Evolutionary conservation across 2,888 invertebrate species (phyloP).

Genomic region (Agrotis segetum): DNA sequence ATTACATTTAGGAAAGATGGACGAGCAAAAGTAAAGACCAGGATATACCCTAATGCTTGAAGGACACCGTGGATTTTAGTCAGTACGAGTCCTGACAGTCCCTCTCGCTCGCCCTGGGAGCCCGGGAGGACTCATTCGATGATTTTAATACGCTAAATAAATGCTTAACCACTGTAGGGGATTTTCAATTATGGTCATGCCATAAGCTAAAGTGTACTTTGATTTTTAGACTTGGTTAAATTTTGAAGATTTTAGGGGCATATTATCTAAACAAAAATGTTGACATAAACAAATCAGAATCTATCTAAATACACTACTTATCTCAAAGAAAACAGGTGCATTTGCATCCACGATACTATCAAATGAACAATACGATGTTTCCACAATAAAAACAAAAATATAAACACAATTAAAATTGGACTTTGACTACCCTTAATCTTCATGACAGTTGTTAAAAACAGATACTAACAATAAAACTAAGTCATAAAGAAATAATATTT

Average conservation of each 20-base stretch:
- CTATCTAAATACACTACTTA: not conserved
- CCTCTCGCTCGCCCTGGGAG: too few relatives aligned
- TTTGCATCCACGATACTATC: not conserved
- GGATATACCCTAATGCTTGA: too few relatives aligned
- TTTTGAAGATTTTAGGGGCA: too few relatives aligned
- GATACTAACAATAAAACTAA: slow-evolving; percentile 13
- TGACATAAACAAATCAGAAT: too few relatives aligned
- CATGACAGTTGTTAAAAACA: not conserved
- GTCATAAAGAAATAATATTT: slow-evolving; percentile 26
- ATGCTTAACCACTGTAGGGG: not conserved
- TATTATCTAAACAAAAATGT: too few relatives aligned
- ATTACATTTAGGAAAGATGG: too few relatives aligned
- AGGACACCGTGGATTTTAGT: too few relatives aligned
- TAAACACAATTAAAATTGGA: slow-evolving; percentile 25
- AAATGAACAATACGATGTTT: not conserved
- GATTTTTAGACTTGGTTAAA: too few relatives aligned
- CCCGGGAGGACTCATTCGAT: too few relatives aligned
- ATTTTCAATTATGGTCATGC: not conserved
- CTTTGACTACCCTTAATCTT: slow-evolving; percentile 33
- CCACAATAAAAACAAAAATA: not conserved
- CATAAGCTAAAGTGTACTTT: not conserved
- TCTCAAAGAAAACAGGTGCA: not conserved
- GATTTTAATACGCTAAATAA: too few relatives aligned
- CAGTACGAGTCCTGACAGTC: too few relatives aligned
- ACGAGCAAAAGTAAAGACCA: too few relatives aligned